phyloP scores from a whole-genome alignment of 2,888 invertebrate species.

The Pogonocherus hispidulus region DNA sequence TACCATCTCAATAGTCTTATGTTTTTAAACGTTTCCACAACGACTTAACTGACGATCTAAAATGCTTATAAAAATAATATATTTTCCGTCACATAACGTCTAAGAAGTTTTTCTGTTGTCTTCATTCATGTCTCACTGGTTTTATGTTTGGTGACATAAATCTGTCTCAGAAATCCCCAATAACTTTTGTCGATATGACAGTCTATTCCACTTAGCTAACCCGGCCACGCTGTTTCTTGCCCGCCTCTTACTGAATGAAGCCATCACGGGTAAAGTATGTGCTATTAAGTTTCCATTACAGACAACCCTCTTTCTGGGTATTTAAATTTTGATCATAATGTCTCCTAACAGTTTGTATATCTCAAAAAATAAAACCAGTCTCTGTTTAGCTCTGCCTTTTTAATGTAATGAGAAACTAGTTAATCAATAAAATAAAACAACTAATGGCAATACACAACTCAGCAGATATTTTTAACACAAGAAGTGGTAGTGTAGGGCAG shows the following conservation, averaged over 20 bases:
- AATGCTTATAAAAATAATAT: not conserved
- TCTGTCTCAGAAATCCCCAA: not conserved
- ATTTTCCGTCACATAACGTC: not conserved
- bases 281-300: not conserved
- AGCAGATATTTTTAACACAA: too few species aligned
- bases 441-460: too few species aligned
- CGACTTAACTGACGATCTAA: not conserved
- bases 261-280: not conserved
- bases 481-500: too few species aligned
- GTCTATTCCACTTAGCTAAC: conserved; percentile 4
- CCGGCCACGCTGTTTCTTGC: conserved; percentile 1
- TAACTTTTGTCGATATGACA: conserved; percentile 2
- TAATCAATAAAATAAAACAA: not conserved
- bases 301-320: not conserved
- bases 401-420: not conserved
- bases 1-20: not conserved
- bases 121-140: not conserved
- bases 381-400: not conserved
- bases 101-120: not conserved
- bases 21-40: not conserved
- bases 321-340: not conserved
- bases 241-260: not conserved
- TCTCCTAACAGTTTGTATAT: not conserved
- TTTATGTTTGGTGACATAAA: not conserved
- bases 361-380: not conserved